A percentile compares a stretch with the other conserved stretches of the same genome.
Conservation (phyloP, 30 jellyfish, hydroid and myxozoan genomes). For the Aurelia coerulea region DNA sequence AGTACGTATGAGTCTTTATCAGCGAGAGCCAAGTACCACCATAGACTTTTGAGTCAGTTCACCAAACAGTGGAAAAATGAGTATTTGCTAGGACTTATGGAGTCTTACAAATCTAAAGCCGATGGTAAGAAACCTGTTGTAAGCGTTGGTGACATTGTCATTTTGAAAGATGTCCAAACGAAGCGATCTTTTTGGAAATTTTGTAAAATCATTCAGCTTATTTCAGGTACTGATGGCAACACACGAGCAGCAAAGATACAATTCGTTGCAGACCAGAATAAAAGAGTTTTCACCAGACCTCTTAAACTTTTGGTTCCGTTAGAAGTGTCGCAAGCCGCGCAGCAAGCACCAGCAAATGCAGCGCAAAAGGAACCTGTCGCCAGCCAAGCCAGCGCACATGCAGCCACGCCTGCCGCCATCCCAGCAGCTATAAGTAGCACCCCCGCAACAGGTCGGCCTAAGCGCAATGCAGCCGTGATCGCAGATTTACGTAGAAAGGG, state of each 20-base stretch:
- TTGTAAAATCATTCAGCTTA: slow-evolving; percentile 7
- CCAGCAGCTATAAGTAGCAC: too few relatives aligned
- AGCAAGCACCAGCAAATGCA: too few relatives aligned
- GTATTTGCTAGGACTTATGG: slow-evolving; percentile 20
- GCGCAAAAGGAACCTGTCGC: too few relatives aligned
- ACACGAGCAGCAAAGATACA: slow-evolving; percentile 49
- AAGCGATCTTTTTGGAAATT: slow-evolving; percentile 46
- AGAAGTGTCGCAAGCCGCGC: slow-evolving; percentile 4
- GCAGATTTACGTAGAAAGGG: too few relatives aligned
- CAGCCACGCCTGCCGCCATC: too few relatives aligned
- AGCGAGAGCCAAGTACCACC: slow-evolving; percentile 21
- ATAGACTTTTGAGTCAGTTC: slow-evolving; percentile 11
- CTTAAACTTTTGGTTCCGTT: slow-evolving; percentile 25
- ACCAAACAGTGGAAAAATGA: slow-evolving; percentile 51
- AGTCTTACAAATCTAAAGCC: neutral
- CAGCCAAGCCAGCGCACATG: too few relatives aligned
- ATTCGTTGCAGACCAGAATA: slow-evolving; percentile 18
- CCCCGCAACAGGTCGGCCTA: too few relatives aligned
- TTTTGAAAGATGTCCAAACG: slow-evolving; percentile 22
- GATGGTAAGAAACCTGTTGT: slow-evolving; percentile 4
- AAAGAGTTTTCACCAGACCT: neutral
- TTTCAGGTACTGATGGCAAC: slow-evolving; percentile 46
- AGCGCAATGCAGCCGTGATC: too few relatives aligned
- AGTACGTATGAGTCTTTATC: slow-evolving; percentile 42
- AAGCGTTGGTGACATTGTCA: slow-evolving; percentile 13